phyloP scores from a whole-genome alignment of 1,140 invertebrate genomes.

The Bombus consobrinus region DNA sequence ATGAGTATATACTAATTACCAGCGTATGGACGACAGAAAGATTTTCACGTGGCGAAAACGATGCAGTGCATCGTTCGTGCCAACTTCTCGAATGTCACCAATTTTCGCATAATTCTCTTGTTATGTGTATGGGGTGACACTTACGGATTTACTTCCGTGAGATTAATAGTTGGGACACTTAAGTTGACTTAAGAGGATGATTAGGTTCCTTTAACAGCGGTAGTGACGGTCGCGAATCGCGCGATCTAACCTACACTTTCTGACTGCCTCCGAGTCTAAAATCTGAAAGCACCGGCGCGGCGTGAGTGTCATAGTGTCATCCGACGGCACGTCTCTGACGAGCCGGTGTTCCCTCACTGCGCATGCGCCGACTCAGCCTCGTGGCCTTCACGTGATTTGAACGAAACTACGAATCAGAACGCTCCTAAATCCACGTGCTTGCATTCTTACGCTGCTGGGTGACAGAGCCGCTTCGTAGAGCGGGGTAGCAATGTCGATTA shows the following conservation, averaged over 20 bases:
- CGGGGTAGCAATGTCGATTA: neutral
- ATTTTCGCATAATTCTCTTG: constrained; percentile 13
- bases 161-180: neutral
- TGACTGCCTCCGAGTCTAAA: neutral
- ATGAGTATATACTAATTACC: neutral
- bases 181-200: neutral
- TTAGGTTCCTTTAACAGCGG: neutral
- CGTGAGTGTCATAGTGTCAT: constrained; percentile 16
- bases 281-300: constrained; percentile 42
- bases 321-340: constrained; percentile 17
- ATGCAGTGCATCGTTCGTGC: constrained; percentile 17
- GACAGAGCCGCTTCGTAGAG: constrained; percentile 22
- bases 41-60: constrained; percentile 29
- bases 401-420: constrained; percentile 44
- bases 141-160: constrained; percentile 17
- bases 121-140: constrained; percentile 19
- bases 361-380: constrained; percentile 35
- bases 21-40: neutral
- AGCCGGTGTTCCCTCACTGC: constrained; percentile 12
- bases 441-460: constrained; percentile 29
- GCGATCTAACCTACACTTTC: constrained; percentile 28
- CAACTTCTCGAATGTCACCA: constrained; percentile 26
- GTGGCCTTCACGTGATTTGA: constrained; percentile 66
- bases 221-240: constrained; percentile 3
- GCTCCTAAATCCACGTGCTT: constrained; percentile 40